Base-by-base conservation (phyloP, 2,113 vertebrate species). In the Sprattus sprattus region DNA sequence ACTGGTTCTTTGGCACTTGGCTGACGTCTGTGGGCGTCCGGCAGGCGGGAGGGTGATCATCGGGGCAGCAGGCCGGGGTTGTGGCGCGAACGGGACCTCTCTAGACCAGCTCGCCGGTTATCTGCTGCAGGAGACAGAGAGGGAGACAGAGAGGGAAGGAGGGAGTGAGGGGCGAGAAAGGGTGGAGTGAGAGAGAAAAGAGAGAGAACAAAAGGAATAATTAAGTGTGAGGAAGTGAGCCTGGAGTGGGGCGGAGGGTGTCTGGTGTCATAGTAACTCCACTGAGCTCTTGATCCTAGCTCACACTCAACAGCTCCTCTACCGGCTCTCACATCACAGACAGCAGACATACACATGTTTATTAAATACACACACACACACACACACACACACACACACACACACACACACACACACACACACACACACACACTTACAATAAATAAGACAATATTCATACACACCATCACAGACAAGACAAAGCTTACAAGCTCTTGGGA, bases 31-130 rank as follows among this genome's bases (percentile, higher is more conserved):
- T 82, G 87, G 91, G 88, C 89, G 91, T 90, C 91, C 89, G 88
- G 64, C 32, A 13, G 15, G 64, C 10, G 84, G 90, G 87, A 20
- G 64, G 15, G 88, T 39, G 52, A 93, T 95, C 95, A 95, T 97
- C 97, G 94, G 87, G 95, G 95, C 90, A 95, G 93, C 89, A 96
- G 91, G 89, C 94, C 92, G 95, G 95, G 94, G 88, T 95, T 97
- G 95, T 99, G 98, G 85, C 97, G 97, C 57, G 98, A 99, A 84
- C 98, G 97, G 87, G 98, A 99, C 93, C 98, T 96, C 96, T 99
- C 98, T 95, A 99, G 93, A 94, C 95, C 93, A 83, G 93, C 94
- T 81, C 96, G 96, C 84, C 97, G 97, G 94, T 97, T 99, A 94
- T 99, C 98, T 99, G 95, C 57, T 13, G 50, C 16, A 83, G 47